These are phyloP conservation scores for Turdus rufiventris DNA, from an alignment of 2,113 vertebrate species.

Conservation along the genomic window DNA sequence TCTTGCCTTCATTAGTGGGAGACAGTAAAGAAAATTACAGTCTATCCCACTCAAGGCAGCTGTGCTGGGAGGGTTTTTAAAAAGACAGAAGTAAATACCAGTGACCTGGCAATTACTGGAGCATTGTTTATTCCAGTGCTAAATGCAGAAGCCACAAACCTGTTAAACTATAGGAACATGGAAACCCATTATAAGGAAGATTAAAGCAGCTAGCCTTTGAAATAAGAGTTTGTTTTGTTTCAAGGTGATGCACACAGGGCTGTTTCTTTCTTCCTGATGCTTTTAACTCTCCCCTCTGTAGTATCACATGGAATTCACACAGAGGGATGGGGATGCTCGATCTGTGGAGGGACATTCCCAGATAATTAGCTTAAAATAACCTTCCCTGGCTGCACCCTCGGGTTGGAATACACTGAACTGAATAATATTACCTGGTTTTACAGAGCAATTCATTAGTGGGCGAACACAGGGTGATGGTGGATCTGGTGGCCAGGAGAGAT, in stretches of 20 bases:
- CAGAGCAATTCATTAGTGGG: neutral
- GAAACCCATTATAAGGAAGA: neutral
- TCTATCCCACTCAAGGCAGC: neutral
- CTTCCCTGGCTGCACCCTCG: neutral
- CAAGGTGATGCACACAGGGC: neutral
- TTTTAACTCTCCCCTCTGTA: neutral
- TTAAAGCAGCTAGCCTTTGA: neutral
- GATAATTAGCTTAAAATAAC: neutral
- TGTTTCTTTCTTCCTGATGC: neutral
- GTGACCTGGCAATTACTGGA: slow-evolving; percentile 58
- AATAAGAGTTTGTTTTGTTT: neutral
- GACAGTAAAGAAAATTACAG: slow-evolving; percentile 52
- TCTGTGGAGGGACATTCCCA: neutral
- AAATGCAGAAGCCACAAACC: slow-evolving; percentile 2
- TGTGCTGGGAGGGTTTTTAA: slow-evolving; percentile 9
- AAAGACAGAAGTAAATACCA: slow-evolving; percentile 53
- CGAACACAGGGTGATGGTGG: neutral
- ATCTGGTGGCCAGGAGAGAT: neutral
- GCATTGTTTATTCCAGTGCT: slow-evolving; percentile 45
- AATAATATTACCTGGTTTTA: neutral
- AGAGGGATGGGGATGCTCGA: neutral
- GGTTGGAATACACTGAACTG: neutral
- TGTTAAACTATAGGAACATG: neutral
- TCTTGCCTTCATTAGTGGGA: slow-evolving; percentile 56
- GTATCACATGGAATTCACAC: neutral